Evolutionary conservation across 2,888 invertebrate species (phyloP).

Genomic region (Drosophila niveifrons): DNA sequence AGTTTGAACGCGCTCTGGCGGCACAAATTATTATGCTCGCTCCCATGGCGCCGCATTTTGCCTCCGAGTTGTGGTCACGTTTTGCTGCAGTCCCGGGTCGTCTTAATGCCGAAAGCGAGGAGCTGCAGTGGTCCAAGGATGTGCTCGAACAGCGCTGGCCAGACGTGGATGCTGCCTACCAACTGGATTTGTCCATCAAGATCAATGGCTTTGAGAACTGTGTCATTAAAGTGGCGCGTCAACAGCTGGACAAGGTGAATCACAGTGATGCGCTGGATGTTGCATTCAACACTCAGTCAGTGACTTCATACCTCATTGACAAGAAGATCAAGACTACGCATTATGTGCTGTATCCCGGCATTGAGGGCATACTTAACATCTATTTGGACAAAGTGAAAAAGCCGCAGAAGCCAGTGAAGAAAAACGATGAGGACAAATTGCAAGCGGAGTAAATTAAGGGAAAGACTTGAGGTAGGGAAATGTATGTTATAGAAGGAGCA

Average conservation of each 20-base stretch:
- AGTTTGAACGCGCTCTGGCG: slow-evolving; percentile 93
- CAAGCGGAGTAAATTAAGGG: slow-evolving; percentile 36
- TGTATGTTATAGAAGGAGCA: not conserved
- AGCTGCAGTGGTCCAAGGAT: slow-evolving; percentile 89
- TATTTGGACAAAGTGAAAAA: slow-evolving; percentile 80
- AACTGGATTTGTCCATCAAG: slow-evolving; percentile 88
- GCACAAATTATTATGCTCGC: slow-evolving; percentile 93
- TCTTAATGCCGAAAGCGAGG: slow-evolving; percentile 85
- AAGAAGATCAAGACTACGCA: slow-evolving; percentile 83
- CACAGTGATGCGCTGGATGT: slow-evolving; percentile 87
- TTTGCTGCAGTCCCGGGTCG: slow-evolving; percentile 89
- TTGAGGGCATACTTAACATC: slow-evolving; percentile 84
- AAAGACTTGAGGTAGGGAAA: not conserved
- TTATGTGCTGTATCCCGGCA: slow-evolving; percentile 85
- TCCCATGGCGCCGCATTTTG: slow-evolving; percentile 96
- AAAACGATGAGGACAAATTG: slow-evolving; percentile 37
- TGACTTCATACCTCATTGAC: slow-evolving; percentile 82
- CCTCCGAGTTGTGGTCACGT: slow-evolving; percentile 95
- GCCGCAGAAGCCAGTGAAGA: slow-evolving; percentile 51
- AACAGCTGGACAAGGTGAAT: slow-evolving; percentile 86
- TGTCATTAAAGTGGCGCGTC: slow-evolving; percentile 86
- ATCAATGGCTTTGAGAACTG: slow-evolving; percentile 87
- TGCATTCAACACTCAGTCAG: slow-evolving; percentile 85
- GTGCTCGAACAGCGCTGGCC: slow-evolving; percentile 93
- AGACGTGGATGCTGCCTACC: slow-evolving; percentile 89